phyloP scores from a whole-genome alignment of 2,113 vertebrate species.

The Nothobranchius furzeri region DNA sequence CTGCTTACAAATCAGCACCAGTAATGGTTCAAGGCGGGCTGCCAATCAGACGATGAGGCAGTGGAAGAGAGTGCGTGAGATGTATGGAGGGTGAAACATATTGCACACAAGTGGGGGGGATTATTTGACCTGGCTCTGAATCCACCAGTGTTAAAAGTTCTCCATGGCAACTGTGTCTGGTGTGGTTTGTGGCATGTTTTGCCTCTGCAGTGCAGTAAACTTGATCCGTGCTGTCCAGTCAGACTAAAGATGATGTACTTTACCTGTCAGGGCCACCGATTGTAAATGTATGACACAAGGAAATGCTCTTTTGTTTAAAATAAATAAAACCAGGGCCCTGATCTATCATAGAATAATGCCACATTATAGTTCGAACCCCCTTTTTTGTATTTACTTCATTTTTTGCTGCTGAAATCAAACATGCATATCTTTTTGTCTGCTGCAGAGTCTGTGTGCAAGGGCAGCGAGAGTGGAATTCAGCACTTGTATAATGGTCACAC shows the following conservation, averaged over 20 bases:
- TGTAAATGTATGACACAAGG: slow-evolving; percentile 49
- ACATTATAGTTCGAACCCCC: slow-evolving; percentile 30
- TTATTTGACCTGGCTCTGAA: slow-evolving; percentile 53
- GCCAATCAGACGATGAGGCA: slow-evolving; percentile 24
- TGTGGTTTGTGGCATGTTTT: slow-evolving; percentile 54
- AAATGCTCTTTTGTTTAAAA: slow-evolving; percentile 38
- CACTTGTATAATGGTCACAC: slow-evolving; percentile 49
- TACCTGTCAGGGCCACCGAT: slow-evolving; percentile 64
- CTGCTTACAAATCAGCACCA: slow-evolving; percentile 33
- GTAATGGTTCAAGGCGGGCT: slow-evolving; percentile 49
- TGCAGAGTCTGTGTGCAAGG: slow-evolving; percentile 33
- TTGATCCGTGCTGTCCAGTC: slow-evolving; percentile 67
- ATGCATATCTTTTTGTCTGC: slow-evolving; percentile 68
- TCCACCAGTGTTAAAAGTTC: slow-evolving; percentile 73
- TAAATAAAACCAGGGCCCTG: slow-evolving; percentile 33
- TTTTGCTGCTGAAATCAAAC: slow-evolving; percentile 61
- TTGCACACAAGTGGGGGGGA: slow-evolving; percentile 57
- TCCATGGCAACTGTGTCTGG: slow-evolving; percentile 71
- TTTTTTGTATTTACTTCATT: slow-evolving; percentile 27
- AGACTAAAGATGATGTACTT: slow-evolving; percentile 57
- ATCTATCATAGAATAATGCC: slow-evolving; percentile 53
- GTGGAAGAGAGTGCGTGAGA: slow-evolving; percentile 28
- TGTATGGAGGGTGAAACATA: slow-evolving; percentile 45
- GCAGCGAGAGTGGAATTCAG: slow-evolving; percentile 33
- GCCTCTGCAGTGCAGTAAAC: slow-evolving; percentile 72